These are phyloP conservation scores for Donacobius atricapilla DNA, from an alignment of 2,113 vertebrate species.

Conservation along the genomic window DNA sequence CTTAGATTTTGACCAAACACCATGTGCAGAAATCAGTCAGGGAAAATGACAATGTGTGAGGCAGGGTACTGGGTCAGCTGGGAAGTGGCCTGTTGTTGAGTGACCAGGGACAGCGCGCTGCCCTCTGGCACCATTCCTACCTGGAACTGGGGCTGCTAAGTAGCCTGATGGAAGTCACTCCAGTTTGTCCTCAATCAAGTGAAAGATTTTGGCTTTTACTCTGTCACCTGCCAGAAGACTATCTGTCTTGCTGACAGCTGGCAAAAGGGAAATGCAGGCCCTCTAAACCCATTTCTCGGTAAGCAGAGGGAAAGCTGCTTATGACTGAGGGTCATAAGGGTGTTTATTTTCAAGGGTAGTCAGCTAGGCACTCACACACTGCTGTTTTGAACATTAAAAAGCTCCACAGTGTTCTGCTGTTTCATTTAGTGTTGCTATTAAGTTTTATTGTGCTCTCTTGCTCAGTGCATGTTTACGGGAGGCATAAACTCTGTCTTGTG, in stretches of 20 bases:
- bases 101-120: accelerated
- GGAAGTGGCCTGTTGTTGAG: background rate
- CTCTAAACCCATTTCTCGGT: background rate
- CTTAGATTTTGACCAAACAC: background rate
- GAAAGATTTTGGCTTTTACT: background rate
- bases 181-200: background rate
- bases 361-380: background rate
- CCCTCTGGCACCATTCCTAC: background rate
- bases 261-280: background rate
- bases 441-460: background rate
- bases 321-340: background rate
- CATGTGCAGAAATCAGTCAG: background rate
- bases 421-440: background rate
- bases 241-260: background rate
- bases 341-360: background rate
- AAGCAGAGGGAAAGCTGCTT: background rate
- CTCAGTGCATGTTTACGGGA: background rate
- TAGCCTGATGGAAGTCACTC: background rate
- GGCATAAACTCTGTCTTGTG: background rate
- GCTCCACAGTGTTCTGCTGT: background rate
- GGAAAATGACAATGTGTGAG: background rate
- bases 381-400: background rate
- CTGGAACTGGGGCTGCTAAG: background rate
- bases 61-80: background rate
- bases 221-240: background rate